phyloP scores from a whole-genome alignment of 2,888 invertebrate species.

The Rhagonycha lutea region DNA sequence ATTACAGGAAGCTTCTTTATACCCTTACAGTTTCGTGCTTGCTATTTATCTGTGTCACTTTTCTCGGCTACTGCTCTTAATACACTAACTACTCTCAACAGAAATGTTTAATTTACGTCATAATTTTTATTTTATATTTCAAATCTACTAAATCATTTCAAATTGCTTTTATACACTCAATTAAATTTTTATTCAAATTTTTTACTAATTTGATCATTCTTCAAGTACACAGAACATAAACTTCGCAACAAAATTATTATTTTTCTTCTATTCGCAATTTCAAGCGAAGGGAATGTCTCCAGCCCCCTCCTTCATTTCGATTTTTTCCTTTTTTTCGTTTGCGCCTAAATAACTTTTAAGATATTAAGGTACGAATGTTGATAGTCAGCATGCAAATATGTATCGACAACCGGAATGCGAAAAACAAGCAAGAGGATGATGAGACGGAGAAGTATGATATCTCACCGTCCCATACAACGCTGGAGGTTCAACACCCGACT shows the following conservation, averaged over 20 bases:
- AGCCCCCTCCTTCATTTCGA: too few species aligned
- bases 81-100: background rate
- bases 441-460: too few species aligned
- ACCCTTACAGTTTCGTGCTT: slow-evolving; percentile 40
- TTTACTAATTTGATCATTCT: background rate
- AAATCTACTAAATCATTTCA: background rate
- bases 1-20: slow-evolving; percentile 54
- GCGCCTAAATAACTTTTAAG: too few species aligned
- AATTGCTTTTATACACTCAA: background rate
- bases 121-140: background rate
- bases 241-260: background rate
- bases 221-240: background rate
- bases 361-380: too few species aligned
- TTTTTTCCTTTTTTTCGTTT: too few species aligned
- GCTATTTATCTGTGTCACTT: slow-evolving; percentile 27
- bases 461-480: too few species aligned
- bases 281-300: too few species aligned
- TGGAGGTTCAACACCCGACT: too few species aligned
- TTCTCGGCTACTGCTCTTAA: slow-evolving; percentile 12
- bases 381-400: too few species aligned
- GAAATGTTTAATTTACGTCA: background rate
- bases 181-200: background rate
- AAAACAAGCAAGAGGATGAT: too few species aligned
- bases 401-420: too few species aligned
- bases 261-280: background rate